Conservation (phyloP, 2,888 invertebrate genomes). For the Anaspis maculata region DNA sequence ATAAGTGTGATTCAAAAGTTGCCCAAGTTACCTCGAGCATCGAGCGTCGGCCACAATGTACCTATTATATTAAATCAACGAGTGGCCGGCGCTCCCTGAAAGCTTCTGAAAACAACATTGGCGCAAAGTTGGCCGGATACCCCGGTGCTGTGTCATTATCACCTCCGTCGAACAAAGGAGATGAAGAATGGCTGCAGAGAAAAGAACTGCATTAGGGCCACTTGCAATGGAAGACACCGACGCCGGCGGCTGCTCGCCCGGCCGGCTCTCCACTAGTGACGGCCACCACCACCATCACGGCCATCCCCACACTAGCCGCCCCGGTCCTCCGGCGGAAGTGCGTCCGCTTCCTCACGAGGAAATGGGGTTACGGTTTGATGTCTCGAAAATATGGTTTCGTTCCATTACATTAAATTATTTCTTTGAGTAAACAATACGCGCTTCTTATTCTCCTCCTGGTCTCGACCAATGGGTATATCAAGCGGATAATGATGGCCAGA, state of each 20-base stretch:
- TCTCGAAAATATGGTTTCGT: constrained; percentile 32
- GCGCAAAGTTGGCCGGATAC: constrained; percentile 39
- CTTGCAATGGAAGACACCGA: constrained; percentile 25
- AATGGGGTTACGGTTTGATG: constrained; percentile 35
- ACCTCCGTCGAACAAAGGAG: constrained; percentile 40
- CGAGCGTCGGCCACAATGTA: constrained; percentile 35
- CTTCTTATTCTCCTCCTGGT: no score
- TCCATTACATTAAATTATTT: constrained; percentile 31
- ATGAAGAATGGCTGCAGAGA: constrained; percentile 37
- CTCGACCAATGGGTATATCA: no score
- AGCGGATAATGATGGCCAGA: no score
- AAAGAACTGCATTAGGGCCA: constrained; percentile 39
- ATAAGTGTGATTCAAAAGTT: constrained; percentile 1
- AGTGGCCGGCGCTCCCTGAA: constrained; percentile 23
- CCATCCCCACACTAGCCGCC: no score
- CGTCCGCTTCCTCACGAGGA: constrained; percentile 25
- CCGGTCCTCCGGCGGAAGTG: constrained; percentile 21
- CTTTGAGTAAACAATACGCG: constrained; percentile 9
- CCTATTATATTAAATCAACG: constrained; percentile 40
- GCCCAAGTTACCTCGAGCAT: constrained; percentile 35
- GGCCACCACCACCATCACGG: no score
- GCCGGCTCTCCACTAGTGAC: no score
- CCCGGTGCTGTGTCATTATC: constrained; percentile 41
- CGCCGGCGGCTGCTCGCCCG: no score
- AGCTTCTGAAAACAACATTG: constrained; percentile 35